Evolutionary conservation across 2,797 vertebrate genomes (phyloP).

Genomic region (Botia kubotai): DNA sequence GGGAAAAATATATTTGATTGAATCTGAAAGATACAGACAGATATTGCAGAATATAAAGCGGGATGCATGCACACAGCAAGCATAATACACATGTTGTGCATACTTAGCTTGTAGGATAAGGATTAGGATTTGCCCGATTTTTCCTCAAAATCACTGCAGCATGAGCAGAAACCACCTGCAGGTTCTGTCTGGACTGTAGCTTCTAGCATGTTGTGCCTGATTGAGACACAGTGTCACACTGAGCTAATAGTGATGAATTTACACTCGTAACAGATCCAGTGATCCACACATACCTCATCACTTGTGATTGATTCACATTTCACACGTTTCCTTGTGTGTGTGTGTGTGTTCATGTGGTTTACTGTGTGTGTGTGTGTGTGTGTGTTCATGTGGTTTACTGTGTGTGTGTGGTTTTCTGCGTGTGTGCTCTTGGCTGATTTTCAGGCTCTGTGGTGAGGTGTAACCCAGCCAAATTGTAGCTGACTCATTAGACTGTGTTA

Average conservation of each 20-base stretch:
- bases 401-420: neutral
- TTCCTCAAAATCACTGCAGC: too few relatives aligned
- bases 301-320: neutral
- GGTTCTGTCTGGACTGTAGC: neutral
- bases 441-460: neutral
- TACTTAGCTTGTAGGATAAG: too few relatives aligned
- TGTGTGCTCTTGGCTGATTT: neutral
- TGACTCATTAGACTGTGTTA: conserved; percentile 34
- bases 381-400: too few relatives aligned
- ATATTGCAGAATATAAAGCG: too few relatives aligned
- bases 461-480: conserved; percentile 19
- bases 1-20: neutral
- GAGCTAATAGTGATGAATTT: conserved; percentile 4
- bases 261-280: conserved; percentile 3
- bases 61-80: too few relatives aligned
- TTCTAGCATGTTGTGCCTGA: neutral
- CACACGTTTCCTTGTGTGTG: neutral
- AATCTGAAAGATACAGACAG: too few relatives aligned
- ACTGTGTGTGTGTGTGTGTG: too few relatives aligned
- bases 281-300: neutral
- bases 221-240: neutral
- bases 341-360: too few relatives aligned
- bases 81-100: too few relatives aligned
- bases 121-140: too few relatives aligned
- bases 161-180: neutral